phyloP scores from a whole-genome alignment of 1,140 invertebrate genomes.

The Marisa cornuarietis region DNA sequence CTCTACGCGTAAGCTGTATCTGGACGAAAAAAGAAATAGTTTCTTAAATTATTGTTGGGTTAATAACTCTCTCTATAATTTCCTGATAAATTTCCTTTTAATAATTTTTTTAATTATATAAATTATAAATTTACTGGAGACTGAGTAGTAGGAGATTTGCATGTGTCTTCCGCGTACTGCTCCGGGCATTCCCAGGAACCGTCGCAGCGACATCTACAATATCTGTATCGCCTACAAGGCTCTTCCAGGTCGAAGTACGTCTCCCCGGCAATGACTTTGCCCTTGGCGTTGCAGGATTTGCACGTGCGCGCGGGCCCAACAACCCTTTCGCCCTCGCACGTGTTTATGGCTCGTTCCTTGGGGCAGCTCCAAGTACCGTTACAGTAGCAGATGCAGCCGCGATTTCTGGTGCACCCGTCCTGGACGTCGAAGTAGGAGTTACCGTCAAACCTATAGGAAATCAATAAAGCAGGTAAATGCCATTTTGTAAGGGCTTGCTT shows the following conservation, averaged over 20 bases:
- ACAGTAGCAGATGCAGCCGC: conserved; percentile 24
- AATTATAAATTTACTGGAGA: not conserved
- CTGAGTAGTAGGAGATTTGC: conserved; percentile 22
- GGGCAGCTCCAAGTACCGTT: conserved; percentile 24
- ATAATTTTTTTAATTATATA: not conserved
- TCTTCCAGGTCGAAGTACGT: conserved; percentile 38
- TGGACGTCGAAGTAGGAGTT: conserved; percentile 33
- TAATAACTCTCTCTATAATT: not conserved
- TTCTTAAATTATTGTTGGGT: not conserved
- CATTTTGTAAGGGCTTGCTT: too few relatives aligned
- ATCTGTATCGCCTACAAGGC: conserved; percentile 38
- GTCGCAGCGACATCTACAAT: conserved; percentile 43
- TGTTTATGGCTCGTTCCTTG: conserved; percentile 10
- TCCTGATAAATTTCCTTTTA: not conserved
- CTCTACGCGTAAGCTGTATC: too few relatives aligned
- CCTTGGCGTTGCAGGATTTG: conserved; percentile 34
- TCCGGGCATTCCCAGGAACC: conserved; percentile 46
- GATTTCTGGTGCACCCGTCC: conserved; percentile 37
- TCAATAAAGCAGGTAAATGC: not conserved
- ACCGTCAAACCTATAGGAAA: conserved; percentile 25
- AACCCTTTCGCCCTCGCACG: conserved; percentile 1
- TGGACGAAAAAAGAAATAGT: too few relatives aligned
- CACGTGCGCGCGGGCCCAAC: conserved; percentile 17
- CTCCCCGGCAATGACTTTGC: conserved; percentile 33
- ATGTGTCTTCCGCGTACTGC: conserved; percentile 36